A percentile compares a stretch with the other conserved stretches of the same genome.
These are phyloP conservation scores for Climacteris rufus DNA, from an alignment of 2,113 vertebrate species.

Conservation along the genomic window DNA sequence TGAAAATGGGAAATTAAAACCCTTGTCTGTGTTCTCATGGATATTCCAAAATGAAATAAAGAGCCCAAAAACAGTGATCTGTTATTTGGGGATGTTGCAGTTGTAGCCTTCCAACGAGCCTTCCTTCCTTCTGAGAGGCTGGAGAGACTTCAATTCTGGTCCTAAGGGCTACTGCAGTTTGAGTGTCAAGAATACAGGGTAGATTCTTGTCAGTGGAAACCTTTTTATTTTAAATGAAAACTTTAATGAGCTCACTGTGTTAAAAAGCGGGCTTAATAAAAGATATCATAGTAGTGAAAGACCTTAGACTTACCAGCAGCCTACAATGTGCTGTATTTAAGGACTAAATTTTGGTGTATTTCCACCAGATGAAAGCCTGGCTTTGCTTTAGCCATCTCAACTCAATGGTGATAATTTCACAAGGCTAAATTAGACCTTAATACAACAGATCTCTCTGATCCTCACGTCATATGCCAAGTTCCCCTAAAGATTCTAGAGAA, in stretches of 20 bases:
- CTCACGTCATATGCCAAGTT: not conserved
- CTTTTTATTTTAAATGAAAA: not conserved
- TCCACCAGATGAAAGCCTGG: not conserved
- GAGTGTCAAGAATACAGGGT: not conserved
- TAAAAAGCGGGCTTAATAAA: not conserved
- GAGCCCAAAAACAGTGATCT: not conserved
- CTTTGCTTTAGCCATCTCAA: not conserved
- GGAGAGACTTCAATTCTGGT: not conserved
- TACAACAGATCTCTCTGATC: not conserved
- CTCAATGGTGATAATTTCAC: not conserved
- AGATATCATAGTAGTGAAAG: not conserved
- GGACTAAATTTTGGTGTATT: not conserved
- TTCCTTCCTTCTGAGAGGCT: too few species aligned
- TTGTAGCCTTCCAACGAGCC: not conserved
- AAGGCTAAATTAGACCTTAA: not conserved
- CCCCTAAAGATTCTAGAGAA: not conserved
- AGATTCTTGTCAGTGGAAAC: not conserved
- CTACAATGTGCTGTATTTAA: not conserved
- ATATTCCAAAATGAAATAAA: not conserved
- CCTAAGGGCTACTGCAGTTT: not conserved
- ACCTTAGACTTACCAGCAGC: not conserved
- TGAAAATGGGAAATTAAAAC: conserved; percentile 30
- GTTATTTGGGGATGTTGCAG: not conserved
- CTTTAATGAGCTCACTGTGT: not conserved
- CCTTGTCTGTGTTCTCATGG: not conserved